Evolutionary conservation across 2,888 invertebrate genomes (phyloP), one percentile per base, ranked within the genome.

Genomic region (Polydrusus pterygomalis): DNA sequence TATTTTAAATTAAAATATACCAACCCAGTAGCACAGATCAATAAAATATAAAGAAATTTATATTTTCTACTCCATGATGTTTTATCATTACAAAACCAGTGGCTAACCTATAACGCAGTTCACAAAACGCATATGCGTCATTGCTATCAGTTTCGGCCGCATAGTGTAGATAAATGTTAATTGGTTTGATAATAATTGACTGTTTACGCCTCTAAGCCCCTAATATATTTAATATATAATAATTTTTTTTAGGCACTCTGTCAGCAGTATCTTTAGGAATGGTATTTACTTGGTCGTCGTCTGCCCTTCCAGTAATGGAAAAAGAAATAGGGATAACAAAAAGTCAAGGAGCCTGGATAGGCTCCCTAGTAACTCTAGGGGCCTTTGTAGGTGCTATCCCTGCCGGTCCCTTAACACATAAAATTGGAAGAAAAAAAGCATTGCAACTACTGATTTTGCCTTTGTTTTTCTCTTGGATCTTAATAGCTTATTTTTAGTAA

Each of bases 281-380:
- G 2, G 90, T 89, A 80, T 86, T 91, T 7, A 89, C 91, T 0
- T 92, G 92, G 91, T 89, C 91, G 0, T 91, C 91, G 1, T 87
- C 91, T 75, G 91, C 90, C 0, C 82, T 90, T 7, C 89, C 89
- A 0, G 81, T 89, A 54, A 82, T 91, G 34, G 84, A 85, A 56
- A 51, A 81, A 17, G 75, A 81, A 34, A 60, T 80, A 25, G 77
- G 82, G 0, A 78, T 86, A 20, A 83, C 80, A 0, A 79, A 83
- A 2, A 81, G 84, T 0, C 87, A 90, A 81, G 90, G 88, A 0
- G 89, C 91, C 0, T 91, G 90, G 91, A 89, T 89, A 9, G 90
- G 90, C 0, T 90, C 91, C 0, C 83, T 91, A 0, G 85, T 91
- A 0, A 90, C 90, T 58, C 83, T 91, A 0, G 91, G 91, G 0